These are phyloP conservation scores for Lycia hirtaria DNA, from an alignment of 2,888 invertebrate genomes.

Conservation along the genomic window DNA sequence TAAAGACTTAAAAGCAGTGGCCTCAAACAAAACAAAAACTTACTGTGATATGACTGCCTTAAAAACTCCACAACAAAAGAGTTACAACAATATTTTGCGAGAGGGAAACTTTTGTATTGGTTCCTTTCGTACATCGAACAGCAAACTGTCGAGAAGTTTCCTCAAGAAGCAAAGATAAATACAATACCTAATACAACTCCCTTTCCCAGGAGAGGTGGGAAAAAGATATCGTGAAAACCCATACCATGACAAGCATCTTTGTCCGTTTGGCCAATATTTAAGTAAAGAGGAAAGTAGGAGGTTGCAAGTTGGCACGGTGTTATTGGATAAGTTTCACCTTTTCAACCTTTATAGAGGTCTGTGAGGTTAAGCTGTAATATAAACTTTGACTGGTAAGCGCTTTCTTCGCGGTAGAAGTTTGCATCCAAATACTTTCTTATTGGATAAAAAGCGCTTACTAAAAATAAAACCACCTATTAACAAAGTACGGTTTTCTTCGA, in stretches of 20 bases:
- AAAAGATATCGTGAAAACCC: conserved; percentile 29
- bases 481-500: conserved; percentile 14
- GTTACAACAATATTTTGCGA: conserved; percentile 9
- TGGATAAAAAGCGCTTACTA: conserved; percentile 33
- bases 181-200: conserved; percentile 28
- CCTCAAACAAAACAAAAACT: too few species aligned
- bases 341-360: conserved; percentile 56
- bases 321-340: conserved; percentile 78
- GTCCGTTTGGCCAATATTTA: conserved; percentile 47
- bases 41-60: background rate
- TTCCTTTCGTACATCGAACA: conserved; percentile 12
- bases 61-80: conserved; percentile 3
- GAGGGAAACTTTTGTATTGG: conserved; percentile 23
- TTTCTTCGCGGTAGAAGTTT: conserved; percentile 53
- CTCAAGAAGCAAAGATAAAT: conserved; percentile 26
- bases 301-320: conserved; percentile 57
- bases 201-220: conserved; percentile 30
- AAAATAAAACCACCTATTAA: conserved; percentile 30
- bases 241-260: conserved; percentile 35
- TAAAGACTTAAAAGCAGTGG: too few species aligned
- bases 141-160: conserved; percentile 21
- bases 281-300: conserved; percentile 52
- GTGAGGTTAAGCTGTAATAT: conserved; percentile 73
- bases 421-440: conserved; percentile 38
- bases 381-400: conserved; percentile 67